A percentile compares a stretch with the other conserved stretches of the same genome.
phyloP scores from a whole-genome alignment of 2,113 vertebrate genomes.

The Lipophrys pholis region DNA sequence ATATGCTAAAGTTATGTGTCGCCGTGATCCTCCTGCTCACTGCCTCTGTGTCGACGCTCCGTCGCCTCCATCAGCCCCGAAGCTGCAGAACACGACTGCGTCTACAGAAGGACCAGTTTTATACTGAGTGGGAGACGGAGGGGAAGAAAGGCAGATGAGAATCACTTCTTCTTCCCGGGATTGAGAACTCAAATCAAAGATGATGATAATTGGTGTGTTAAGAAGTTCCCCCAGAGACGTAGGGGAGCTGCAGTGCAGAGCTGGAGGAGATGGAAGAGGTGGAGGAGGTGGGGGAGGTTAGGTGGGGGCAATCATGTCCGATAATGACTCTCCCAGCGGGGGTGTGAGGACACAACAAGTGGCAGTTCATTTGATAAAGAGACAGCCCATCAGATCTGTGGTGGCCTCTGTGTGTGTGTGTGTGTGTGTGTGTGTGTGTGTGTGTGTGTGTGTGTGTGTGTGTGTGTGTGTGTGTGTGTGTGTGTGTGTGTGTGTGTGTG shows the following conservation, averaged over 20 bases:
- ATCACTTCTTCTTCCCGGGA: neutral
- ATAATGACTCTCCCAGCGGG: slow-evolving; percentile 75
- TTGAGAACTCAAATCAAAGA: slow-evolving; percentile 48
- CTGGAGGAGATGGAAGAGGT: neutral
- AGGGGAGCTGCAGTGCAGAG: slow-evolving; percentile 24
- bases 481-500: neutral
- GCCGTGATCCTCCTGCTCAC: too few relatives aligned
- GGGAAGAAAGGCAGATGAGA: neutral
- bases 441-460: neutral
- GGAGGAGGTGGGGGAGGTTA: slow-evolving; percentile 38
- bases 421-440: slow-evolving; percentile 25
- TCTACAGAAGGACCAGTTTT: too few relatives aligned
- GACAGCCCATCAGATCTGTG: slow-evolving; percentile 69
- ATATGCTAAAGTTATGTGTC: too few relatives aligned
- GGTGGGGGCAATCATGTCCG: slow-evolving; percentile 63
- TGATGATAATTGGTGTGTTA: slow-evolving; percentile 66
- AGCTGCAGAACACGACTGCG: too few relatives aligned
- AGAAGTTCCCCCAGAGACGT: slow-evolving; percentile 41
- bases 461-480: neutral
- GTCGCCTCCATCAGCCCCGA: too few relatives aligned
- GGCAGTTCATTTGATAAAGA: slow-evolving; percentile 73
- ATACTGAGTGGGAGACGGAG: too few relatives aligned
- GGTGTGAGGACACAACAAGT: slow-evolving; percentile 56
- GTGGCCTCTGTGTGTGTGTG: slow-evolving; percentile 12
- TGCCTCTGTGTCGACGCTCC: too few relatives aligned